Evolutionary conservation across 2,888 invertebrate genomes (phyloP).

Genomic region (Polylopha cassiicola): DNA sequence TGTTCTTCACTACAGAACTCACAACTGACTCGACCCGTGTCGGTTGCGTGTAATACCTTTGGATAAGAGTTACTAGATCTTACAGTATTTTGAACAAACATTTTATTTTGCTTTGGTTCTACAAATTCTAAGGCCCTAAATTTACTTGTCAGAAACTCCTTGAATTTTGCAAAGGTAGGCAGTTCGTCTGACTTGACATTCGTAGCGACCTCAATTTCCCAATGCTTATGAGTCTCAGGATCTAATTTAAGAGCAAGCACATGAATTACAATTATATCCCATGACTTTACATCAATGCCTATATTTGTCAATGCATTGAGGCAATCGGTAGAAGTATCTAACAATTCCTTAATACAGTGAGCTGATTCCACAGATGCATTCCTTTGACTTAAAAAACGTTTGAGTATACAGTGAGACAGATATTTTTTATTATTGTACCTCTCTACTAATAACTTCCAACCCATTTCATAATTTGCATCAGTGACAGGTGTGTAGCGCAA

Average conservation of each 20-base stretch:
- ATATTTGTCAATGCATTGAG: slow-evolving; percentile 1
- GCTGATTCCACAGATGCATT: background rate
- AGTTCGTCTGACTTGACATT: background rate
- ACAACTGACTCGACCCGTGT: background rate
- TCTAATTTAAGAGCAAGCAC: background rate
- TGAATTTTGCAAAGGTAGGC: background rate
- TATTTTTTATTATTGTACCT: no score
- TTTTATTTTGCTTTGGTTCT: background rate
- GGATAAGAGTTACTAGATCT: background rate
- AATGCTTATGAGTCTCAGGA: slow-evolving; percentile 1
- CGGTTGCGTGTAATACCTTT: background rate
- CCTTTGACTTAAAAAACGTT: background rate
- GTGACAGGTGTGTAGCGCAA: no score
- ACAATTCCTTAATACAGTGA: slow-evolving; percentile 2
- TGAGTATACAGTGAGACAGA: no score
- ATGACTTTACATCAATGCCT: slow-evolving; percentile 4
- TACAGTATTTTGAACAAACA: background rate
- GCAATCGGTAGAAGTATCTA: slow-evolving; percentile 6
- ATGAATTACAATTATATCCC: slow-evolving; percentile 11
- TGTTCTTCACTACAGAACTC: background rate
- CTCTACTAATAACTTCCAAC: no score
- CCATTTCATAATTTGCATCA: no score
- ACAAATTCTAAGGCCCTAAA: slow-evolving; percentile 3
- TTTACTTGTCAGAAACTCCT: background rate
- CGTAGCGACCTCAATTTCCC: no score